These are phyloP conservation scores for Caracal caracal DNA, from an alignment of 2,113 vertebrate genomes.

Conservation along the genomic window DNA sequence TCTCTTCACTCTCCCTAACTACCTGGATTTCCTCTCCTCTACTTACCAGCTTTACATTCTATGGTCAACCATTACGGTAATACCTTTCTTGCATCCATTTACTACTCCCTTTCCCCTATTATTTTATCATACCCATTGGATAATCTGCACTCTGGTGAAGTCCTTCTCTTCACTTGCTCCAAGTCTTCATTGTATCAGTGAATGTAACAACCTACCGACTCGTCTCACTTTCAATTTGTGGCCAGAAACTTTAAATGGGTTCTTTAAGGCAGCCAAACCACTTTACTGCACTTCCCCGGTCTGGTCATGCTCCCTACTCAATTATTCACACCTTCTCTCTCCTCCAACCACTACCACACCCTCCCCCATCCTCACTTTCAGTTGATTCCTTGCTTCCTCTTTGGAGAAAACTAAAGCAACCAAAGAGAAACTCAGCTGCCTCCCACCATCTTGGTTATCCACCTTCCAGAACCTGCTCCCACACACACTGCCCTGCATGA, in stretches of 20 bases:
- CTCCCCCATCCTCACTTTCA: background rate
- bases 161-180: background rate
- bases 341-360: background rate
- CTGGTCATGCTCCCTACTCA: background rate
- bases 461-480: background rate
- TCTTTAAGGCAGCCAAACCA: background rate
- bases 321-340: background rate
- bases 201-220: background rate
- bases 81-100: background rate
- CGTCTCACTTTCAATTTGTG: background rate
- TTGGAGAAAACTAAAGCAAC: constrained; percentile 7
- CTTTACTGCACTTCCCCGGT: background rate
- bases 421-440: background rate
- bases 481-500: background rate
- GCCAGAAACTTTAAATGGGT: background rate
- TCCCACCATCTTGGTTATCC: background rate
- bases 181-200: background rate
- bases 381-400: constrained; percentile 27
- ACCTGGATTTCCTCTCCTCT: background rate
- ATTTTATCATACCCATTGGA: background rate
- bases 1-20: background rate
- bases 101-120: background rate
- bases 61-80: background rate
- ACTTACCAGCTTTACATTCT: background rate
- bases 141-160: background rate